A percentile compares a stretch with the other conserved stretches of the same genome.
These are phyloP conservation scores for Rhogogaster chlorosoma DNA, from an alignment of 2,888 invertebrate genomes.

Conservation along the genomic window DNA sequence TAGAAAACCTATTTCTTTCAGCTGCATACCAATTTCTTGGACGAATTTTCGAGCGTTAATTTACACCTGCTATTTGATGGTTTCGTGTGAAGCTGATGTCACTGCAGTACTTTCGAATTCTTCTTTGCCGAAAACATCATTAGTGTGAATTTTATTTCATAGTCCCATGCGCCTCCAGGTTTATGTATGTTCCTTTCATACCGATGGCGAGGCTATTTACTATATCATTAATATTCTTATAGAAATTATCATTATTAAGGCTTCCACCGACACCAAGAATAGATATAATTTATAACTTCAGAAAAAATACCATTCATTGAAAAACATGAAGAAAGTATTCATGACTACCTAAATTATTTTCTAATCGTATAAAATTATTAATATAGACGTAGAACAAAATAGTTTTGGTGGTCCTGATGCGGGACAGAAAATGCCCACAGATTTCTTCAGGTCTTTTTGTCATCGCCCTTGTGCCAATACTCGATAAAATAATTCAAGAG, in stretches of 20 bases:
- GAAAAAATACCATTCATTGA: background rate
- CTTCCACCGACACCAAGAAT: background rate
- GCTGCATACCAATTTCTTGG: background rate
- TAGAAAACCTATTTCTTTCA: background rate
- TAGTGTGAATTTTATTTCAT: background rate
- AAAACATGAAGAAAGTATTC: background rate
- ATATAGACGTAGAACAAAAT: conserved; percentile 53
- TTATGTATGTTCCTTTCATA: background rate
- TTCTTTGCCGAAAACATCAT: background rate
- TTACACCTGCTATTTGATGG: background rate
- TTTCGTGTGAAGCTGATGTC: background rate
- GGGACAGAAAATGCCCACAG: conserved; percentile 70
- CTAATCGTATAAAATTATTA: conserved; percentile 36
- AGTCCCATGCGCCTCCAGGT: background rate
- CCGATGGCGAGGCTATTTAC: background rate
- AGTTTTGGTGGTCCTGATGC: conserved; percentile 73
- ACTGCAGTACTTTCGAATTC: background rate
- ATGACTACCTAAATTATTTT: conserved; percentile 32
- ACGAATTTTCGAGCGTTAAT: background rate
- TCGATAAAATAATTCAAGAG: conserved; percentile 79
- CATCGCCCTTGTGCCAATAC: conserved; percentile 95
- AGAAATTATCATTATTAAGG: background rate
- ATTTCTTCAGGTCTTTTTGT: conserved; percentile 74
- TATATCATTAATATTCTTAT: background rate
- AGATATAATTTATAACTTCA: background rate